Percentiles rank a stretch among this genome's conserved stretches.
Evolutionary conservation across 2,888 invertebrate species (phyloP).

Genomic region (Bhutanitis thaidina): DNA sequence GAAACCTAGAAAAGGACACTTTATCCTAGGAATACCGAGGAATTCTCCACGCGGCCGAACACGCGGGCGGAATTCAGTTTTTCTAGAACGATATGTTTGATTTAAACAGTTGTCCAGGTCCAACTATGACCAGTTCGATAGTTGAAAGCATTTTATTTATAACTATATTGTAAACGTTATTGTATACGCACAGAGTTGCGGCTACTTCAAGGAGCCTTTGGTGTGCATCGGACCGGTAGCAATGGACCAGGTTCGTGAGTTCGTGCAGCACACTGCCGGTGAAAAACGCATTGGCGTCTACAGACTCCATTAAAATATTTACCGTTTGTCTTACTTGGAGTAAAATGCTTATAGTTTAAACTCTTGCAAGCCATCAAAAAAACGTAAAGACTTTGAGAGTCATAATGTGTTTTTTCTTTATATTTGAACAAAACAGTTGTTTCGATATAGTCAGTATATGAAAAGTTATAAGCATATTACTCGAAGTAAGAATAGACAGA

Average conservation of each 20-base stretch:
- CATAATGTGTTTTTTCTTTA: too few relatives aligned
- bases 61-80: too few relatives aligned
- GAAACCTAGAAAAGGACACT: too few relatives aligned
- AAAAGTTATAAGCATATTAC: conserved; percentile 12
- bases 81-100: too few relatives aligned
- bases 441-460: too few relatives aligned
- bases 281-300: conserved; percentile 88
- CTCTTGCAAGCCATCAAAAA: not conserved
- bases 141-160: conserved; percentile 13
- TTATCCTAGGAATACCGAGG: too few relatives aligned
- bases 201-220: conserved; percentile 94
- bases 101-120: too few relatives aligned
- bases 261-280: conserved; percentile 88
- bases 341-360: conserved; percentile 7
- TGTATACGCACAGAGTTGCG: conserved; percentile 83
- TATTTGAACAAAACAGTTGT: too few relatives aligned
- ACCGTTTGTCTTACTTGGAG: conserved; percentile 13
- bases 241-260: conserved; percentile 84
- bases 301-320: conserved; percentile 62
- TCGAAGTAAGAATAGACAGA: not conserved
- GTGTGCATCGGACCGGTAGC: conserved; percentile 93
- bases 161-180: too few relatives aligned
- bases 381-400: too few relatives aligned
- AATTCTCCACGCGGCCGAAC: too few relatives aligned
- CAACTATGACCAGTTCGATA: too few relatives aligned